Conservation (phyloP, 2,888 invertebrate species). For the Gerosis bhagava region DNA sequence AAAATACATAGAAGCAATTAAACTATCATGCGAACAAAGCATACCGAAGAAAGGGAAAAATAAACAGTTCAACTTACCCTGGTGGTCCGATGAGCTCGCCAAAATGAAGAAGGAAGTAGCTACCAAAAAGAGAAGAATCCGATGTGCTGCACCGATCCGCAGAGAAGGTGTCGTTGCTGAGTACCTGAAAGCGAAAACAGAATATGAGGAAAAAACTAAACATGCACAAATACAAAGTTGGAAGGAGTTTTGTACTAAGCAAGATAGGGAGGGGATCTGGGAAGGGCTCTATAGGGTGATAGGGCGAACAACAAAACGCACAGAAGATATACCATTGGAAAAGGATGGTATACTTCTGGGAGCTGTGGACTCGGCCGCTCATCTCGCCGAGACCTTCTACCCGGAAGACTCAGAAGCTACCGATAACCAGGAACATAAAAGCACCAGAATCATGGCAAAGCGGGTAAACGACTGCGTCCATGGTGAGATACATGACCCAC, state of each 20-base stretch:
- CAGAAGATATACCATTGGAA: background rate
- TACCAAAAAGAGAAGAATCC: background rate
- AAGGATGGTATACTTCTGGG: background rate
- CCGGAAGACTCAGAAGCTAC: background rate
- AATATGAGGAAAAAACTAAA: background rate
- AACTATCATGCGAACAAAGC: background rate
- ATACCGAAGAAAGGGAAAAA: background rate
- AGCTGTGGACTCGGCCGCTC: background rate
- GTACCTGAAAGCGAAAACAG: background rate
- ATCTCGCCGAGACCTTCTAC: background rate
- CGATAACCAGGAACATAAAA: background rate
- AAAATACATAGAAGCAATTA: background rate
- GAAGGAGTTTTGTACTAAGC: no score
- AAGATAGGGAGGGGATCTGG: background rate
- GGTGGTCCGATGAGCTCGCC: no score
- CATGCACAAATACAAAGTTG: background rate
- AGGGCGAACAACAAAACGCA: background rate
- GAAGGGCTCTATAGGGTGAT: constrained; percentile 9
- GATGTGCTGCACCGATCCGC: background rate
- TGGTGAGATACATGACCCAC: background rate
- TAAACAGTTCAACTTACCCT: no score
- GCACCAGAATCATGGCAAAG: background rate
- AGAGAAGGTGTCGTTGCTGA: background rate
- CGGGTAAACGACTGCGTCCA: no score
- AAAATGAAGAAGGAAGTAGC: no score